phyloP scores from a whole-genome alignment of 1,140 invertebrate species.

The Acromyrmex charruanus region DNA sequence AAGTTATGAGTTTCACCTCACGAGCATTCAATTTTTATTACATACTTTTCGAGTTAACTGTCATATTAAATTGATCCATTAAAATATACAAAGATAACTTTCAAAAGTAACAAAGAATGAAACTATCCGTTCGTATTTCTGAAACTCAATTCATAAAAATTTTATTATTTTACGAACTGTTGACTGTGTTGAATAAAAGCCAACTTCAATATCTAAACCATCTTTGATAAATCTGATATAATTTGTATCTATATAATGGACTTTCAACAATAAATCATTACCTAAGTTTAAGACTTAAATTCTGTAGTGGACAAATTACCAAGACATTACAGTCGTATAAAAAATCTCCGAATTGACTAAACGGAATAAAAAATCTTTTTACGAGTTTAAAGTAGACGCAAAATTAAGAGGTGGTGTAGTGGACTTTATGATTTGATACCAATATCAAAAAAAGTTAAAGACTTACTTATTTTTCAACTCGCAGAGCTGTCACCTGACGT shows the following conservation, averaged over 20 bases:
- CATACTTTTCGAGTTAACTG: not conserved
- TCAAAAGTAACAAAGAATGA: not conserved
- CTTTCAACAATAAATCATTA: too few species aligned
- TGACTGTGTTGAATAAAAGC: not conserved
- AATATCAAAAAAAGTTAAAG: too few species aligned
- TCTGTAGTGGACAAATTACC: too few species aligned
- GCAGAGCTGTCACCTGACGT: too few species aligned
- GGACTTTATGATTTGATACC: too few species aligned
- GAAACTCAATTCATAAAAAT: not conserved
- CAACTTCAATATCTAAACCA: not conserved
- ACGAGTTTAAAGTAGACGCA: too few species aligned
- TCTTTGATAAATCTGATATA: not conserved
- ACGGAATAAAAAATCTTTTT: too few species aligned
- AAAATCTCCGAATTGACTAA: too few species aligned
- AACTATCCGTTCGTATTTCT: not conserved
- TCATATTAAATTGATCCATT: not conserved
- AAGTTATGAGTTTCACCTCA: not conserved
- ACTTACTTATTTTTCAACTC: too few species aligned
- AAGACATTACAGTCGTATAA: too few species aligned
- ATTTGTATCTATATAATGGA: not conserved
- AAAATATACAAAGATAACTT: not conserved
- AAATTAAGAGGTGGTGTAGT: too few species aligned
- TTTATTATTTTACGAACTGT: not conserved
- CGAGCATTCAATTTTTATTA: not conserved
- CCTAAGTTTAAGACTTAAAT: too few species aligned